phyloP scores from a whole-genome alignment of 2,888 invertebrate genomes.

The Microplitis deprimator region DNA sequence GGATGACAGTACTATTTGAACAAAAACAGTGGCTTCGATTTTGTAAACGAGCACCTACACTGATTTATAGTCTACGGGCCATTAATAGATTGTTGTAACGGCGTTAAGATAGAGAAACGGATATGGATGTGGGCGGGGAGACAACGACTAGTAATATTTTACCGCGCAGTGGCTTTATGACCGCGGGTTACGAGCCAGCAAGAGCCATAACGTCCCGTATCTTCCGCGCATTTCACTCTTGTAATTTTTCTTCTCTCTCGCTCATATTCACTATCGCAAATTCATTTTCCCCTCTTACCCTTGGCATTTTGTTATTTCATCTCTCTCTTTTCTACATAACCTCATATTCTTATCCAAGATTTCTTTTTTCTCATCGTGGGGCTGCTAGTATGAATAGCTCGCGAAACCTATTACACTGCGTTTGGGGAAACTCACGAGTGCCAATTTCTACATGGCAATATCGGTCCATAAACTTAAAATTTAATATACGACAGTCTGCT shows the following conservation, averaged over 20 bases:
- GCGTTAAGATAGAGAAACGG: slow-evolving; percentile 67
- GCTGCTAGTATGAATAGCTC: slow-evolving; percentile 18
- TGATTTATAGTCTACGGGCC: slow-evolving; percentile 64
- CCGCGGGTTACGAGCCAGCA: slow-evolving; percentile 70
- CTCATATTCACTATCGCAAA: slow-evolving; percentile 14
- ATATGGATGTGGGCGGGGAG: slow-evolving; percentile 49
- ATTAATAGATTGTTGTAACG: slow-evolving; percentile 70
- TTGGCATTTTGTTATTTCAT: slow-evolving; percentile 50
- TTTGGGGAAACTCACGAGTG: slow-evolving; percentile 63
- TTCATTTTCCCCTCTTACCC: slow-evolving; percentile 37
- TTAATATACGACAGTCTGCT: slow-evolving; percentile 58
- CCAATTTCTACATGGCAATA: slow-evolving; percentile 65
- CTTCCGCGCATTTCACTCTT: slow-evolving; percentile 49
- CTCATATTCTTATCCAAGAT: slow-evolving; percentile 3
- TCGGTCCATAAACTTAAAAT: slow-evolving; percentile 65
- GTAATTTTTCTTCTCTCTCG: slow-evolving; percentile 37
- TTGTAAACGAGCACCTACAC: slow-evolving; percentile 15
- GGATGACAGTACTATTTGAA: slow-evolving; percentile 8
- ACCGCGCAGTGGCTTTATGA: slow-evolving; percentile 69
- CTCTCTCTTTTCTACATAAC: slow-evolving; percentile 33
- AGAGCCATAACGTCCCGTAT: slow-evolving; percentile 69
- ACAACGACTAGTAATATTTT: slow-evolving; percentile 66
- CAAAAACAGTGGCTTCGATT: slow-evolving; percentile 19
- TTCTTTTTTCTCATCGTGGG: neutral
- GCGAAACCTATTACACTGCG: slow-evolving; percentile 47